Evolutionary conservation across 2,113 vertebrate species (phyloP).

Genomic region (Cephalopholis sonnerati): DNA sequence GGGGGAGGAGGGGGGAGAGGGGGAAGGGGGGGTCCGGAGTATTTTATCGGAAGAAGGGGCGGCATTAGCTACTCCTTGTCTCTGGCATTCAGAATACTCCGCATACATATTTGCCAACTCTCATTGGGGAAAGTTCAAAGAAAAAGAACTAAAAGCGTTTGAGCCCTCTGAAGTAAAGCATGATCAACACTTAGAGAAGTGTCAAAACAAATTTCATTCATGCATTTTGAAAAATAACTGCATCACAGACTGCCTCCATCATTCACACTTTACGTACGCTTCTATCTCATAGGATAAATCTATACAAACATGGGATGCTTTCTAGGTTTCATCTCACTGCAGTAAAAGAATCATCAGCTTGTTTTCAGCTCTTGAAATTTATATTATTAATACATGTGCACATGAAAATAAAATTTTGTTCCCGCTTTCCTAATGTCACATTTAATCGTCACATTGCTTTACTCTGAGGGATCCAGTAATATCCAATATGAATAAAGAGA

Average conservation of each 20-base stretch:
- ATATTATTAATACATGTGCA: neutral
- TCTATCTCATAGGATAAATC: neutral
- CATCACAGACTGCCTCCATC: slow-evolving; percentile 10
- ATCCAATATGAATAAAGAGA: slow-evolving; percentile 93
- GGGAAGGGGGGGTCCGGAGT: slow-evolving; percentile 86
- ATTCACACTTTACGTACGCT: slow-evolving; percentile 20
- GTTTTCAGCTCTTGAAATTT: slow-evolving; percentile 25
- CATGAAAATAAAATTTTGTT: neutral
- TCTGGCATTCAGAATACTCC: slow-evolving; percentile 96
- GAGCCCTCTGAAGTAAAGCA: slow-evolving; percentile 88
- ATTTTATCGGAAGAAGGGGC: slow-evolving; percentile 91
- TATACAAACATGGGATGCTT: neutral
- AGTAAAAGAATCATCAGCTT: slow-evolving; percentile 10
- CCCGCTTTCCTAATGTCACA: neutral
- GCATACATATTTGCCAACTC: slow-evolving; percentile 99
- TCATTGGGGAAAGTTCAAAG: slow-evolving; percentile 83
- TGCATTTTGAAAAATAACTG: slow-evolving; percentile 14
- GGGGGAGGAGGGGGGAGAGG: slow-evolving; percentile 43
- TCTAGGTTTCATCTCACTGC: neutral
- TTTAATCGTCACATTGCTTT: slow-evolving; percentile 87
- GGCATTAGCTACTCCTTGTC: slow-evolving; percentile 92
- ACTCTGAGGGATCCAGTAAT: slow-evolving; percentile 91
- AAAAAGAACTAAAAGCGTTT: slow-evolving; percentile 77
- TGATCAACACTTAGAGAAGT: slow-evolving; percentile 32
- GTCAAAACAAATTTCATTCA: slow-evolving; percentile 34